These are phyloP conservation scores for Melanerpes aurifrons DNA, from an alignment of 2,113 vertebrate genomes.

Conservation along the genomic window DNA sequence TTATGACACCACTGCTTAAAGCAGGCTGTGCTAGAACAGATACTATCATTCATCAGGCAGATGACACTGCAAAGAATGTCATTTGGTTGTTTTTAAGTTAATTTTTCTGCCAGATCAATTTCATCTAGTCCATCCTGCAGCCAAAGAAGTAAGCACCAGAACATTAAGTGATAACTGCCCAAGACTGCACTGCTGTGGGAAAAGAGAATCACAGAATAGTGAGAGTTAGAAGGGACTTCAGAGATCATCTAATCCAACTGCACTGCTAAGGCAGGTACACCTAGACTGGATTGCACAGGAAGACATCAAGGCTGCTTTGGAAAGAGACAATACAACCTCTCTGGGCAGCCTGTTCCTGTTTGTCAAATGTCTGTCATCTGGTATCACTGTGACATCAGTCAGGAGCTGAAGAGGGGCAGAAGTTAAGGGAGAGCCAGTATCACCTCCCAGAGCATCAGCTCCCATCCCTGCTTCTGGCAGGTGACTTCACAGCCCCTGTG, in stretches of 20 bases:
- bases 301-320: too few relatives aligned
- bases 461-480: background rate
- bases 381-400: accelerated
- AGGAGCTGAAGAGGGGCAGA: background rate
- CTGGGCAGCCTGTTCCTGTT: background rate
- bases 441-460: background rate
- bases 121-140: background rate
- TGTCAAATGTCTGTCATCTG: too few relatives aligned
- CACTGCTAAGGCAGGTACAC: too few relatives aligned
- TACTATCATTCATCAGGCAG: background rate
- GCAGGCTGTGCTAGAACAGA: background rate
- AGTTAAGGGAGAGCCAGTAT: background rate
- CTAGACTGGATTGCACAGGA: too few relatives aligned
- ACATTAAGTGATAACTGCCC: background rate
- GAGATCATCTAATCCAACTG: too few relatives aligned
- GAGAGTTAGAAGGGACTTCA: too few relatives aligned
- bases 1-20: background rate
- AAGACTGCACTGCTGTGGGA: background rate
- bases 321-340: too few relatives aligned
- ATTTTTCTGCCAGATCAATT: background rate
- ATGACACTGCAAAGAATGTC: background rate
- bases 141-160: background rate
- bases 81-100: background rate
- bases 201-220: background rate
- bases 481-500: background rate